Conservation (phyloP, 2,888 invertebrate genomes). For the Odontomyia ornata region DNA sequence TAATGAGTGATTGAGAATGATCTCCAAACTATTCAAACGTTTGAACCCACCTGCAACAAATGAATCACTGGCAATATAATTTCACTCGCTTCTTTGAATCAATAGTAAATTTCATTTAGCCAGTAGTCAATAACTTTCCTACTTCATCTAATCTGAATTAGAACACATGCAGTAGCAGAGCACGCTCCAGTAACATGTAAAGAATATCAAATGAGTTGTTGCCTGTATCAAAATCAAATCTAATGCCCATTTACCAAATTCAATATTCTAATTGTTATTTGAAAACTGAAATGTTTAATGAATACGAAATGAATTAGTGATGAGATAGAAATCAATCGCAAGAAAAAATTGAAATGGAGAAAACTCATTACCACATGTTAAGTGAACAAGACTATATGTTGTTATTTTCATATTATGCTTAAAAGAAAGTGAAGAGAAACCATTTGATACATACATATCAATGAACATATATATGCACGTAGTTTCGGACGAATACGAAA, state of each 20-base stretch:
- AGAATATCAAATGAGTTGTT: not conserved
- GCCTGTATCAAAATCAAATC: too few relatives aligned
- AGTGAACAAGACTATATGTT: not conserved
- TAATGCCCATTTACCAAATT: not conserved
- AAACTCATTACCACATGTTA: slow-evolving; percentile 27
- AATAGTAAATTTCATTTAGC: too few relatives aligned
- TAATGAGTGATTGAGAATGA: too few relatives aligned
- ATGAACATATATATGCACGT: not conserved
- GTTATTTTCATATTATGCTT: slow-evolving; percentile 1
- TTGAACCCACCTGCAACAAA: too few relatives aligned
- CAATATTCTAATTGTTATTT: slow-evolving; percentile 29
- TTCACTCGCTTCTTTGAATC: too few relatives aligned
- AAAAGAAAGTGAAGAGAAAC: slow-evolving; percentile 42
- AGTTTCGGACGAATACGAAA: slow-evolving; percentile 22
- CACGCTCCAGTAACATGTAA: not conserved
- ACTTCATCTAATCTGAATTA: too few relatives aligned
- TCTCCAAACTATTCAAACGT: too few relatives aligned
- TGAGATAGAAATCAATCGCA: slow-evolving; percentile 28
- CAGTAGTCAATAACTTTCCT: too few relatives aligned
- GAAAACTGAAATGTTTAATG: not conserved
- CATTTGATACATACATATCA: not conserved
- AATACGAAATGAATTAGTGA: slow-evolving; percentile 19
- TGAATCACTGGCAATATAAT: too few relatives aligned
- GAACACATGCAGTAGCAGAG: not conserved
- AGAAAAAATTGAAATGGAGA: slow-evolving; percentile 30